A percentile compares a stretch with the other conserved stretches of the same genome.
These are phyloP conservation scores for Cantharis rustica DNA, from an alignment of 2,888 invertebrate species.

Conservation along the genomic window DNA sequence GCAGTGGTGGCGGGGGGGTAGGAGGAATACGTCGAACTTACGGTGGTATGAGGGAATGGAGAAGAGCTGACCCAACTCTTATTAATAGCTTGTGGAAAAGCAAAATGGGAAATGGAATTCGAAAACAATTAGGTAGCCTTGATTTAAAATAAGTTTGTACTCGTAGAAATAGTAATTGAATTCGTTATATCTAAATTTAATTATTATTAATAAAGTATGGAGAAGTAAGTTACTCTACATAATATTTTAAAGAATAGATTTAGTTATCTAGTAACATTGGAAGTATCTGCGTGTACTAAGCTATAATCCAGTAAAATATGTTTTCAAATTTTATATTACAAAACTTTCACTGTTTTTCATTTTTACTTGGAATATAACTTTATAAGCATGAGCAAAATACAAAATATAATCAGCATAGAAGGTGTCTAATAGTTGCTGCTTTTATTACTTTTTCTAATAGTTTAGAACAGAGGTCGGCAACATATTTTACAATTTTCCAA, in stretches of 20 bases:
- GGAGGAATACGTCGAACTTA: slow-evolving; percentile 64
- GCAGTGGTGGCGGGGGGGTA: slow-evolving; percentile 56
- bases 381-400: too few relatives aligned
- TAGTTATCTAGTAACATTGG: background rate
- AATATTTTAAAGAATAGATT: too few relatives aligned
- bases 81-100: slow-evolving; percentile 76
- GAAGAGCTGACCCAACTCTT: slow-evolving; percentile 72
- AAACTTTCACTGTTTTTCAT: background rate
- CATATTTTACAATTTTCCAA: too few relatives aligned
- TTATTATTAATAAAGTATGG: background rate
- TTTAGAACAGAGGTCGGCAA: background rate
- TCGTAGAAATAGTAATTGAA: background rate
- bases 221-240: background rate
- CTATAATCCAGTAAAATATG: background rate
- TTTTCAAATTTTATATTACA: background rate
- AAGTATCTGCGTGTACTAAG: background rate
- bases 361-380: too few relatives aligned
- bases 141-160: background rate
- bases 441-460: background rate
- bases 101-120: slow-evolving; percentile 73
- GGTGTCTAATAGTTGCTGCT: background rate
- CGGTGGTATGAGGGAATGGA: slow-evolving; percentile 71
- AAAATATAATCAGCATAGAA: too few relatives aligned
- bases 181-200: background rate
- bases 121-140: slow-evolving; percentile 65